Evolutionary conservation across 92 coral and sea anemone species (phyloP).

Genomic region (Diadumene lineata): DNA sequence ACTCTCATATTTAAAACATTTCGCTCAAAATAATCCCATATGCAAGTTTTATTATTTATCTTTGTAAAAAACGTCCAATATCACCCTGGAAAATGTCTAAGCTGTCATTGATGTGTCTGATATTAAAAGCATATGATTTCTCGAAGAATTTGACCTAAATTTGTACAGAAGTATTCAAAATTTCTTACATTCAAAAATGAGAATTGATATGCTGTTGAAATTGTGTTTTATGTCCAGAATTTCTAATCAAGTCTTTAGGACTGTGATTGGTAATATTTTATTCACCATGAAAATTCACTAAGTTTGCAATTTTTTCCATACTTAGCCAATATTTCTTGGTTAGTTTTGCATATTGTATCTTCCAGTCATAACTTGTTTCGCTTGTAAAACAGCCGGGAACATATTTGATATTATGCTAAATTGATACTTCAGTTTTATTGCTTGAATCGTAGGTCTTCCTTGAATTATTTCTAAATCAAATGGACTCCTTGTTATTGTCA

Average conservation of each 20-base stretch:
- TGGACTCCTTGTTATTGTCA: no score
- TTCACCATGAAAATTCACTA: not conserved
- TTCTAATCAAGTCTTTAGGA: not conserved
- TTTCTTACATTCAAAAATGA: not conserved
- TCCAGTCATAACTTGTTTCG: not conserved
- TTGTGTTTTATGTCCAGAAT: not conserved
- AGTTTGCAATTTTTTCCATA: not conserved
- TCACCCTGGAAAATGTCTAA: not conserved
- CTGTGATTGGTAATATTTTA: not conserved
- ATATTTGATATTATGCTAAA: no score
- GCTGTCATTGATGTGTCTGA: not conserved
- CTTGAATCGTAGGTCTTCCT: no score
- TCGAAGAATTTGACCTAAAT: no score
- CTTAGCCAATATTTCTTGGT: not conserved
- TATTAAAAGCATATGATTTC: no score
- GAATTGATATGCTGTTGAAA: not conserved
- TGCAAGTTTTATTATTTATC: slow-evolving; percentile 14
- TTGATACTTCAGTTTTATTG: no score
- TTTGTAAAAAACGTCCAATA: not conserved
- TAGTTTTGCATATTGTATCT: not conserved
- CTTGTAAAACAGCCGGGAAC: not conserved
- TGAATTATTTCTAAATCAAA: no score
- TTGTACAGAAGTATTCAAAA: not conserved
- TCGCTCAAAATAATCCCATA: slow-evolving; percentile 2
- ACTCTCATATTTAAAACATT: no score